Evolutionary conservation across 1,140 invertebrate genomes (phyloP).

Genomic region (Drosophila kanapiae): DNA sequence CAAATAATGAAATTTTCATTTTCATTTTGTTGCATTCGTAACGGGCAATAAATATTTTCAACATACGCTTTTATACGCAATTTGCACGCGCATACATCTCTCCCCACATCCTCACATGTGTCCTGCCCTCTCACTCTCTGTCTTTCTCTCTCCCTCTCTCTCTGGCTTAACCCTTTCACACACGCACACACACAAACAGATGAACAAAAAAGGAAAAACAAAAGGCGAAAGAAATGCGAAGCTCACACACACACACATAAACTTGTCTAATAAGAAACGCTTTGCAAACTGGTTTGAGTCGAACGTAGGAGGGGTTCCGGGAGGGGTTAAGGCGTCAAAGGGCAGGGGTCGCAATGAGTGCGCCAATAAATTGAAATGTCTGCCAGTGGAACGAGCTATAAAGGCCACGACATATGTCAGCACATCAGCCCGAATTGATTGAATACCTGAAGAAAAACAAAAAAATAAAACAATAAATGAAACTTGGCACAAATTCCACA

Average conservation of each 20-base stretch:
- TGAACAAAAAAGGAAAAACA: slow-evolving; percentile 23
- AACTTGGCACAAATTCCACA: background rate
- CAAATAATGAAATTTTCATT: slow-evolving; percentile 84
- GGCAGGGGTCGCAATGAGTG: background rate
- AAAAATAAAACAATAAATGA: background rate
- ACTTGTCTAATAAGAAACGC: slow-evolving; percentile 73
- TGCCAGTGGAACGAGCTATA: slow-evolving; percentile 1
- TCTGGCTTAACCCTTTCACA: slow-evolving; percentile 51
- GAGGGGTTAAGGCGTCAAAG: slow-evolving; percentile 1
- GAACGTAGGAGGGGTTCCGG: background rate
- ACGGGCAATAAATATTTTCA: slow-evolving; percentile 84
- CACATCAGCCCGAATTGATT: slow-evolving; percentile 3
- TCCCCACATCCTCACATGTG: slow-evolving; percentile 22
- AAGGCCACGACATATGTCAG: background rate
- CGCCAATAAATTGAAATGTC: slow-evolving; percentile 60
- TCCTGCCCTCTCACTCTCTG: slow-evolving; percentile 3
- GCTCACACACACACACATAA: slow-evolving; percentile 60
- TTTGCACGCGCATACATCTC: slow-evolving; percentile 81
- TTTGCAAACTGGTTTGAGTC: slow-evolving; percentile 47
- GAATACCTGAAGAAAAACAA: background rate
- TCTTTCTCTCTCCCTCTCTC: slow-evolving; percentile 4
- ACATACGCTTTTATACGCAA: slow-evolving; percentile 84
- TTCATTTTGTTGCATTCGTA: slow-evolving; percentile 84
- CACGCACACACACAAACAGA: slow-evolving; percentile 13
- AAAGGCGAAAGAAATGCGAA: slow-evolving; percentile 61